Percentiles rank a stretch among this genome's conserved stretches.
Evolutionary conservation across 2,888 invertebrate species (phyloP).

Genomic region (Siphlonurus alternatus): DNA sequence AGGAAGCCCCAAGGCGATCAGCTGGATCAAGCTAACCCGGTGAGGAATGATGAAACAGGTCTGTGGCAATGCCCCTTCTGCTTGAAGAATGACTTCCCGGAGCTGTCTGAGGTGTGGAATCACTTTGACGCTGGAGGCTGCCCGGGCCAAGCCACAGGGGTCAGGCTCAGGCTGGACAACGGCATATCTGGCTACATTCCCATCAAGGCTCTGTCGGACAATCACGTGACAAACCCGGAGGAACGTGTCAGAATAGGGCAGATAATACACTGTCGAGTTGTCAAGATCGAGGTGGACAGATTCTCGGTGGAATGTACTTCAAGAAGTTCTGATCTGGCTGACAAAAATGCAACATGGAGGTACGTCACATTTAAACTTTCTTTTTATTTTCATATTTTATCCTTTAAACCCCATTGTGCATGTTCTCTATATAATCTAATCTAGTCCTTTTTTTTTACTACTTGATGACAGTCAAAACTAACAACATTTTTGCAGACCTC

Average conservation of each 20-base stretch:
- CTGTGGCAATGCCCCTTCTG: constrained; percentile 98
- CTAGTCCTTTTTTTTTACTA: too few relatives aligned
- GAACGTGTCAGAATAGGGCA: constrained; percentile 76
- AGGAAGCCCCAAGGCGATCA: constrained; percentile 82
- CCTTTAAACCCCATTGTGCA: constrained; percentile 9
- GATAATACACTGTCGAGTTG: constrained; percentile 71
- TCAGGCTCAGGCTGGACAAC: constrained; percentile 79
- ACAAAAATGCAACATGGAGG: constrained; percentile 84
- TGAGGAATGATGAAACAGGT: constrained; percentile 83
- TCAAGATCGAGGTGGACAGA: constrained; percentile 90
- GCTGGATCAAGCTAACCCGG: constrained; percentile 89
- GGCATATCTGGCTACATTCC: constrained; percentile 84
- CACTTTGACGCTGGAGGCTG: constrained; percentile 94
- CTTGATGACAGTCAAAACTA: too few relatives aligned
- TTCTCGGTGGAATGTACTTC: constrained; percentile 89
- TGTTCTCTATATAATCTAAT: background rate
- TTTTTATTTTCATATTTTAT: constrained; percentile 7
- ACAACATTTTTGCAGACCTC: too few relatives aligned
- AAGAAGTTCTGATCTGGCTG: constrained; percentile 78
- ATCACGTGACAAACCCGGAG: constrained; percentile 81
- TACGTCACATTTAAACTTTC: constrained; percentile 19
- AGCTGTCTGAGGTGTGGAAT: constrained; percentile 94
- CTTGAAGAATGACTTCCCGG: constrained; percentile 87
- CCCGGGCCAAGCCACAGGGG: constrained; percentile 89
- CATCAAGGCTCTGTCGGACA: constrained; percentile 84